phyloP scores from a whole-genome alignment of 2,888 invertebrate genomes.

The Antheraea assamensis region DNA sequence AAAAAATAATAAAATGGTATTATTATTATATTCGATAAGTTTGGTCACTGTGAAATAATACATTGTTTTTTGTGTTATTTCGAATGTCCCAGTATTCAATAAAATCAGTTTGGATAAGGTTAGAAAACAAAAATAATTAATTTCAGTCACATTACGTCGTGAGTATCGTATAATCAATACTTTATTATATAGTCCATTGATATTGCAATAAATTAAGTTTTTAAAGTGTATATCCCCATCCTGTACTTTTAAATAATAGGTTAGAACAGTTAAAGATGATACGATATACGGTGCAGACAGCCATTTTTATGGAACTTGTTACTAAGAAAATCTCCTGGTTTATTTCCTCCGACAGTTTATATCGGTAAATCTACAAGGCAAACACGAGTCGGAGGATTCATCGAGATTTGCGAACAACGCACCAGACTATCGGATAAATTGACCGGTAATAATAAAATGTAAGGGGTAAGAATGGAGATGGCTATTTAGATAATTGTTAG shows the following conservation, averaged over 20 bases:
- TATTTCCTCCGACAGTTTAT: constrained; percentile 62
- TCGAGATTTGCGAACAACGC: constrained; percentile 73
- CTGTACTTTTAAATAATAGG: background rate
- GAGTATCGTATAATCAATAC: too few species aligned
- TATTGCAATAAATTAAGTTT: too few species aligned
- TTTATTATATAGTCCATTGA: too few species aligned
- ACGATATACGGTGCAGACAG: constrained; percentile 36
- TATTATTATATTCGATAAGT: too few species aligned
- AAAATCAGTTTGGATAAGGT: background rate
- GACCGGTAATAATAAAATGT: constrained; percentile 82
- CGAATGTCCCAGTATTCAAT: background rate
- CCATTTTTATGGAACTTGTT: constrained; percentile 36
- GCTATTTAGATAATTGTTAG: constrained; percentile 83
- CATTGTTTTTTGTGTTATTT: too few species aligned
- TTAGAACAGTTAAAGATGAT: constrained; percentile 23
- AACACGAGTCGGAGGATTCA: constrained; percentile 66
- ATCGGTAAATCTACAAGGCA: constrained; percentile 74
- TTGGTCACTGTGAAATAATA: too few species aligned
- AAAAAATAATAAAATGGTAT: too few species aligned
- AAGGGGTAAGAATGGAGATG: constrained; percentile 83
- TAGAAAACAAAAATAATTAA: background rate
- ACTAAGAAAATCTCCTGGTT: constrained; percentile 59
- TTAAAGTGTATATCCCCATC: background rate
- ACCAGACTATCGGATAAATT: constrained; percentile 71
- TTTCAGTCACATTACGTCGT: too few species aligned